phyloP scores from a whole-genome alignment of 2,113 vertebrate genomes.

The Apeltes quadracus region DNA sequence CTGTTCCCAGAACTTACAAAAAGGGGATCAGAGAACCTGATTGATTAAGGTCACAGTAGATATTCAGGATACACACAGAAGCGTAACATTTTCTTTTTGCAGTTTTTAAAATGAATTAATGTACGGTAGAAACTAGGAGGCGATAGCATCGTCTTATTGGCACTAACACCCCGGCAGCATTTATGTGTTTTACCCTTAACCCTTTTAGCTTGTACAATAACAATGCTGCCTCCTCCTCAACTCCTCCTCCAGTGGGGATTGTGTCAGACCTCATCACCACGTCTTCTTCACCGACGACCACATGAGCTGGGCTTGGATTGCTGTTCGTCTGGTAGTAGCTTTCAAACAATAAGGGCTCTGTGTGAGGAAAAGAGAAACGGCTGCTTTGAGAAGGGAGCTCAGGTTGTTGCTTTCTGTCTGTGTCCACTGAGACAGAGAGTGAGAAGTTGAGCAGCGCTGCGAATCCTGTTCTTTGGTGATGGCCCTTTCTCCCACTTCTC shows the following conservation, averaged over 20 bases:
- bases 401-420: not conserved
- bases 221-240: constrained; percentile 6
- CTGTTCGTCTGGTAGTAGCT: constrained; percentile 77
- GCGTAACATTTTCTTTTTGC: not conserved
- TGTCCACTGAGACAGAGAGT: not conserved
- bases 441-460: not conserved
- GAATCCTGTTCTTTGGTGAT: not conserved
- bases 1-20: constrained; percentile 17
- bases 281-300: constrained; percentile 55
- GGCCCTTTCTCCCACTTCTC: constrained; percentile 8
- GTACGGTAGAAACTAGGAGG: not conserved
- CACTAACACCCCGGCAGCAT: not conserved
- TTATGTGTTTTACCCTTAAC: not conserved
- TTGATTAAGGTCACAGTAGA: constrained; percentile 2
- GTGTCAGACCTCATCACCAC: constrained; percentile 82
- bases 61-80: not conserved
- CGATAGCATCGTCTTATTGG: not conserved
- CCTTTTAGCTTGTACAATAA: not conserved
- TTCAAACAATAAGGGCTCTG: constrained; percentile 87
- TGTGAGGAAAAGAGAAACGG: constrained; percentile 22
- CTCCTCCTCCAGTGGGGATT: not conserved
- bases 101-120: not conserved
- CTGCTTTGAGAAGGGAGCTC: constrained; percentile 8
- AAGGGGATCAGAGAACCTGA: constrained; percentile 45
- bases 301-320: constrained; percentile 46